A percentile compares a stretch with the other conserved stretches of the same genome.
These are phyloP conservation scores for Uropetala carovei DNA, from an alignment of 2,888 invertebrate species.

Conservation along the genomic window DNA sequence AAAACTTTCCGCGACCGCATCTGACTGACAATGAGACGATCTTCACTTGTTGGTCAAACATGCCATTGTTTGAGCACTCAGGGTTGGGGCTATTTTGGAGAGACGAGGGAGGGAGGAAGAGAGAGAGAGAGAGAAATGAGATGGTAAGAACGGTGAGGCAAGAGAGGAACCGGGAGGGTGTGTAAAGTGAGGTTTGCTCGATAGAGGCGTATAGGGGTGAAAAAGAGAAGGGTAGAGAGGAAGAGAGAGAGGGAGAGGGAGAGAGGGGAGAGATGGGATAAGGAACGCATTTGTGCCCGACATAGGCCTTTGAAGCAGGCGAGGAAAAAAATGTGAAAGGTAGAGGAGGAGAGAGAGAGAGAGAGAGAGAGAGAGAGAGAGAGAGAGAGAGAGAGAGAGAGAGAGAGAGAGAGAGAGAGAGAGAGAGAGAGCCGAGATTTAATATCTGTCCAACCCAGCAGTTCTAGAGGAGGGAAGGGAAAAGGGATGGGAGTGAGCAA, in stretches of 20 bases:
- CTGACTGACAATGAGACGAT: not conserved
- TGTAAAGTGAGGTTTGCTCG: not conserved
- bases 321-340: constrained; percentile 10
- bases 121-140: not conserved
- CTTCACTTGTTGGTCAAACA: constrained; percentile 49
- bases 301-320: not conserved
- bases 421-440: constrained; percentile 4
- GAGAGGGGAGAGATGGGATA: not conserved
- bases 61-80: constrained; percentile 8
- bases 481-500: not conserved
- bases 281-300: not conserved
- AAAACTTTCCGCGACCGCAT: constrained; percentile 22
- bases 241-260: not conserved
- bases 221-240: not conserved
- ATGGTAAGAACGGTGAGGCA: not conserved
- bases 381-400: not conserved
- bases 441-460: constrained; percentile 28
- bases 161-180: not conserved
- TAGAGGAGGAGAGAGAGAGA: not conserved
- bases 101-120: not conserved
- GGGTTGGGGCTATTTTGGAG: constrained; percentile 44
- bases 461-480: not conserved
- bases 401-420: not conserved
- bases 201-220: not conserved
- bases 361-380: not conserved